A percentile compares a stretch with the other conserved stretches of the same genome.
phyloP scores from a whole-genome alignment of 2,797 vertebrate species.

The Enteromius thamalakanensis region DNA sequence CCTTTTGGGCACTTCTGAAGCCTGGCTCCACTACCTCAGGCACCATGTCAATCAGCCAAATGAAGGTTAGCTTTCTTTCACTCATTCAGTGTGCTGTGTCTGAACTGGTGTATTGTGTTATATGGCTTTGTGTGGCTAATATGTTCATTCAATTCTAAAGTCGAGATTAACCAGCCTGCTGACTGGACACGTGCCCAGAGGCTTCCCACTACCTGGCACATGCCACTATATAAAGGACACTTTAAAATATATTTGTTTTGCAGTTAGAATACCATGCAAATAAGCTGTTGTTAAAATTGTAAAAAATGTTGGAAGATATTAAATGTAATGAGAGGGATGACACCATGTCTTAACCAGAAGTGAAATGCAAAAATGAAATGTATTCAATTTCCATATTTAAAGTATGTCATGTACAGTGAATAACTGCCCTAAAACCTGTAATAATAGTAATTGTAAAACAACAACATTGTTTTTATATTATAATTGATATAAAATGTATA shows the following conservation, averaged over 20 bases:
- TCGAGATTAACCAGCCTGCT: neutral
- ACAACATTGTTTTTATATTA: no score
- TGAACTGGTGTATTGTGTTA: neutral
- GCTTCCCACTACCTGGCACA: neutral
- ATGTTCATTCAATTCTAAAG: neutral
- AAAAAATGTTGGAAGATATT: neutral
- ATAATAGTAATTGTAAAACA: no score
- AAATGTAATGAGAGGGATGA: neutral
- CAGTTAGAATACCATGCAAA: neutral
- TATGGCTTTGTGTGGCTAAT: neutral
- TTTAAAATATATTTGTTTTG: neutral
- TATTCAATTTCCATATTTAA: no score
- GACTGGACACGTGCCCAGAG: neutral
- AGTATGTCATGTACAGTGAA: no score
- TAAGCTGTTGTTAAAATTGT: neutral
- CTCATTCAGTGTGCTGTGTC: constrained; percentile 1
- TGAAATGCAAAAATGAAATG: no score
- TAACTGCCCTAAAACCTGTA: no score
- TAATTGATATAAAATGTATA: no score
- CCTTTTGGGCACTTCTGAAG: constrained; percentile 34
- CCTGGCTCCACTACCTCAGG: constrained; percentile 16
- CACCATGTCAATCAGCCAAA: constrained; percentile 34
- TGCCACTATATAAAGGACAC: neutral
- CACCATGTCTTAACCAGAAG: neutral
- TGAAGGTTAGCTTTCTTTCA: constrained; percentile 11